Base-by-base conservation (phyloP, 2,888 invertebrate genomes). In the Pherbina coryleti region DNA sequence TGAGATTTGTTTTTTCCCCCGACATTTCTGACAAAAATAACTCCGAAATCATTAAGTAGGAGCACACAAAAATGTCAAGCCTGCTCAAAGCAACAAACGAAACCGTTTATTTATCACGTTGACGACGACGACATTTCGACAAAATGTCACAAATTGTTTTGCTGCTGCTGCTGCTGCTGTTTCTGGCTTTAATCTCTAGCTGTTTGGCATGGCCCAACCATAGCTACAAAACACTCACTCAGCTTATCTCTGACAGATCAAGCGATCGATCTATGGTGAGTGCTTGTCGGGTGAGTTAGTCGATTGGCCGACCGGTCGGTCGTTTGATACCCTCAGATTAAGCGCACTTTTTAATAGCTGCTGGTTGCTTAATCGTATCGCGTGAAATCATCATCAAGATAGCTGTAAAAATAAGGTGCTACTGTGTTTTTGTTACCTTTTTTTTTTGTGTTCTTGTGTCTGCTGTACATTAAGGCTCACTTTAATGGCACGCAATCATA, bases 111-210 rank as follows among this genome's bases (percentile, higher is more conserved):
- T 44, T 62, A 25, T 62, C 28, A 28, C 14, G 3, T 28, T 25
- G 25, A 25, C 28, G 31, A 14, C 44, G 44, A 19, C 44, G 67
- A 67, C 67, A 67, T 67, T 73, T 73, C 53, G 53, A 75, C 66
- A 75, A 75, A 75, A 66, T 66, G 66, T 66, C 75, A 66, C 51
- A 66, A 55, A 49, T 73, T 57, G 73, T 25, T n/a, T n/a, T n/a
- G n/a, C n/a, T n/a, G n/a, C 62, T 73, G 19, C 60, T 34, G 73
- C 28, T 66, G 57, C 57, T 60, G 28, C 57, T 22, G 7, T 8
- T 55, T 66, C 9, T 11, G 37, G 8, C 37, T 22, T 44, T 44
- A 44, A 44, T 22, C 22, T 60, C 25, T 60, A 11, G 11, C 57
- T 60, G 22, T 2, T 14, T 44, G 44, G 37, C 1, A 1, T 7